Evolutionary conservation across 1,140 invertebrate species (phyloP), one percentile per base, ranked within the genome.

Genomic region (Sminthurides bifidus): DNA sequence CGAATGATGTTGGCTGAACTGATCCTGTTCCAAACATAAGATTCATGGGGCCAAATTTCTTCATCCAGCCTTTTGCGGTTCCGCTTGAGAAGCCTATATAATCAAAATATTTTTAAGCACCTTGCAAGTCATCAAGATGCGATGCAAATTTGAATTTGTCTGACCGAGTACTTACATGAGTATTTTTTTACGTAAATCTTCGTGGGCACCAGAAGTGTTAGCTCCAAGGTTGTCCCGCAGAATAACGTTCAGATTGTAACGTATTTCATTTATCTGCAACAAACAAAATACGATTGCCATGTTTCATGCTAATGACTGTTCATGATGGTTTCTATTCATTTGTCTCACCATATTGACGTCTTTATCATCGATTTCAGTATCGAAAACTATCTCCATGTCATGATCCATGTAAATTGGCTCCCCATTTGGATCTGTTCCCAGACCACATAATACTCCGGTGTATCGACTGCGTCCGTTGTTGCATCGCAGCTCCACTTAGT

Each of bases 371-470:
- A 88, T 75, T 33, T 82, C 77, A 3, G 79, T 76, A 69, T 91
- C 85, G 66, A 91, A 81, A 35, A 73, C 68, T 5, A 92, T 69
- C 52, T 87, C 79, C 64, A 93, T 75, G 71, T 95, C 91, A 69
- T 92, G 87, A 61, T 89, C 85, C 19, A 79, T 78, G 69, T 82
- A 85, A 27, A 83, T 54, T 30, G 59, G 23, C 19, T 72, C 69
- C 5, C 68, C 76, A 0, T 68, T 58, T 1, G 67, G 52, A 66
- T 81, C 67, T 57, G 69, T 77, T 30, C 90, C 91, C 1, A 93
- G 72, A 5, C 91, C 91, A 73, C 87, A 91, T 2, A 94, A 69
- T 4, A 81, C 80, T 6, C 84, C 82, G 41, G 78, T n/a, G n/a
- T n/a, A n/a, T n/a, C n/a, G n/a, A n/a, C n/a, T n/a, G n/a, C n/a